These are phyloP conservation scores for Gymnarchus niloticus DNA, from an alignment of 2,113 vertebrate genomes.

Conservation along the genomic window DNA sequence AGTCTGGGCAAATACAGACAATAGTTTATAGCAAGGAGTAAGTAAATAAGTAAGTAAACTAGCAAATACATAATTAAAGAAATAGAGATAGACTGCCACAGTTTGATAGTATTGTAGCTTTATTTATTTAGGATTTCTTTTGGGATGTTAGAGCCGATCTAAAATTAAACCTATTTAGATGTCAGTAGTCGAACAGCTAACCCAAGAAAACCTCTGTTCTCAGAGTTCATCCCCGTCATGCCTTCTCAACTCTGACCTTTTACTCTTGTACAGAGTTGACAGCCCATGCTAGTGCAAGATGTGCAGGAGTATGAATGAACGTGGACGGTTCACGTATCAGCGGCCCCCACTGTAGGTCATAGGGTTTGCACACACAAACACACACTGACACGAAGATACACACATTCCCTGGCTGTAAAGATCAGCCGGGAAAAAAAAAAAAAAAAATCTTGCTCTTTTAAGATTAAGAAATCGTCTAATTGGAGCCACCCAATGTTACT, in stretches of 20 bases:
- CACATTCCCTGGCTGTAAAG: background rate
- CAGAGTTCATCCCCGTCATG: background rate
- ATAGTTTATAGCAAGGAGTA: background rate
- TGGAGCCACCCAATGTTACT: conserved; percentile 37
- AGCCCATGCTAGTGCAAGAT: background rate
- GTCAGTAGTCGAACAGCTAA: background rate
- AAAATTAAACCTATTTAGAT: background rate
- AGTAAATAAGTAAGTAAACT: background rate
- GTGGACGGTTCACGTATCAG: background rate
- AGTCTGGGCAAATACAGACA: background rate
- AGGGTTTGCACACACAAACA: background rate
- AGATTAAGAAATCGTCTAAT: conserved; percentile 32
- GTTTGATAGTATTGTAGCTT: background rate
- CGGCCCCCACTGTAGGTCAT: background rate
- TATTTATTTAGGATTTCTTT: background rate
- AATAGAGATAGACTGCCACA: background rate
- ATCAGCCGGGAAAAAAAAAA: conserved; percentile 17
- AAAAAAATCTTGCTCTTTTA: background rate
- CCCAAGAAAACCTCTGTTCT: background rate
- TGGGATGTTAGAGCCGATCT: background rate
- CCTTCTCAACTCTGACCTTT: background rate
- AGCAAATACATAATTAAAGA: background rate
- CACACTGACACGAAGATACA: background rate
- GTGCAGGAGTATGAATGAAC: background rate
- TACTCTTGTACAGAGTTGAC: background rate